A percentile compares a stretch with the other conserved stretches of the same genome.
phyloP scores from a whole-genome alignment of 2,888 invertebrate genomes.

The Philonicus albiceps region DNA sequence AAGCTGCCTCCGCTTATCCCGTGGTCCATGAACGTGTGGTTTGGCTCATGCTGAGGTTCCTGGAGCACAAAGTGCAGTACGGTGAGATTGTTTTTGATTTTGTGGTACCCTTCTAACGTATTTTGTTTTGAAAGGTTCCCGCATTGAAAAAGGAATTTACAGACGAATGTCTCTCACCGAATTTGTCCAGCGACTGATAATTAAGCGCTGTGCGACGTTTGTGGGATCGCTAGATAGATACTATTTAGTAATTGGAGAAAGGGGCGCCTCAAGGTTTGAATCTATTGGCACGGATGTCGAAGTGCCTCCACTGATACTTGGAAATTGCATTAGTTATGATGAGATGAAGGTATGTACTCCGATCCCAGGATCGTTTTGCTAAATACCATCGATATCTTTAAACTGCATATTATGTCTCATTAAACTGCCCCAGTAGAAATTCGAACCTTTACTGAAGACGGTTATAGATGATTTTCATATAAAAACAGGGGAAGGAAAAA shows the following conservation, averaged over 20 bases:
- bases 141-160: slow-evolving; percentile 60
- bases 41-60: slow-evolving; percentile 69
- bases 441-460: too few relatives aligned
- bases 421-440: too few relatives aligned
- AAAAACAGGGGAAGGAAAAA: too few relatives aligned
- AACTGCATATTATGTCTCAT: too few relatives aligned
- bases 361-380: too few relatives aligned
- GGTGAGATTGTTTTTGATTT: slow-evolving; percentile 49
- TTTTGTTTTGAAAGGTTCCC: slow-evolving; percentile 52
- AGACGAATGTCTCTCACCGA: slow-evolving; percentile 62
- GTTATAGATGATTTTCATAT: too few relatives aligned
- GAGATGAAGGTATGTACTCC: slow-evolving; percentile 65
- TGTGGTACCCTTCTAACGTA: background rate
- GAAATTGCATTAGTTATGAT: slow-evolving; percentile 67
- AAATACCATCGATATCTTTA: too few relatives aligned
- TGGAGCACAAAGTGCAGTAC: slow-evolving; percentile 68
- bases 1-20: slow-evolving; percentile 70
- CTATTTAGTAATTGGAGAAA: slow-evolving; percentile 61
- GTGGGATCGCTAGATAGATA: slow-evolving; percentile 63
- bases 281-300: slow-evolving; percentile 65
- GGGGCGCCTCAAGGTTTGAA: slow-evolving; percentile 66
- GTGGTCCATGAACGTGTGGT: slow-evolving; percentile 73
- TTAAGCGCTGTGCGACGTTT: slow-evolving; percentile 66
- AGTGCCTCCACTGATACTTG: slow-evolving; percentile 63
- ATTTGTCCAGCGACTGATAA: slow-evolving; percentile 66